Evolutionary conservation across 2,888 invertebrate genomes (phyloP).

Genomic region (Nemoura dubitans): DNA sequence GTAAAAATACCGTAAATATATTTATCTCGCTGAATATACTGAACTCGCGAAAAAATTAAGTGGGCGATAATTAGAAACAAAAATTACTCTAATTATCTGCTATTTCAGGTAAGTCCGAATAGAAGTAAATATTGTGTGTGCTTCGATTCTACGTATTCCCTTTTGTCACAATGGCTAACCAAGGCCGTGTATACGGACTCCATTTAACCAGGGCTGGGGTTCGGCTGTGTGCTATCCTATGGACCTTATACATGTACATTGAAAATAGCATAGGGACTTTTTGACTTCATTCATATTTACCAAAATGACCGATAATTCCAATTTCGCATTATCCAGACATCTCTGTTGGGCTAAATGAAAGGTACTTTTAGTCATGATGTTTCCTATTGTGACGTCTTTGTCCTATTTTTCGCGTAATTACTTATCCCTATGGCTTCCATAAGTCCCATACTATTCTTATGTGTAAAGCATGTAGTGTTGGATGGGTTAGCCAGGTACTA

Average conservation of each 20-base stretch:
- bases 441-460: constrained; percentile 44
- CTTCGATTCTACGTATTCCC: constrained; percentile 36
- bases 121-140: neutral
- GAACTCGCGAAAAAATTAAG: constrained; percentile 51
- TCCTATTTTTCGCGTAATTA: constrained; percentile 49
- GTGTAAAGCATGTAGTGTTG: constrained; percentile 33
- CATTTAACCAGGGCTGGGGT: constrained; percentile 56
- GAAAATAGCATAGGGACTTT: constrained; percentile 50
- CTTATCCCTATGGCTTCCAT: constrained; percentile 37
- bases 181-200: constrained; percentile 61
- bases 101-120: constrained; percentile 32
- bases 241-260: constrained; percentile 51
- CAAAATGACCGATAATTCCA: neutral
- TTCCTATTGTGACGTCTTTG: constrained; percentile 51
- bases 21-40: constrained; percentile 48
- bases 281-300: constrained; percentile 42
- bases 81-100: neutral
- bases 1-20: constrained; percentile 38
- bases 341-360: constrained; percentile 49
- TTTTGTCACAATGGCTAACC: constrained; percentile 62
- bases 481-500: neutral
- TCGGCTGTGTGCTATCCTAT: constrained; percentile 52
- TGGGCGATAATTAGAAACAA: neutral
- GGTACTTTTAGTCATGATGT: constrained; percentile 54
- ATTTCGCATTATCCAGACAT: neutral